Evolutionary conservation across 2,113 vertebrate species (phyloP).

Genomic region (Macaca nemestrina): DNA sequence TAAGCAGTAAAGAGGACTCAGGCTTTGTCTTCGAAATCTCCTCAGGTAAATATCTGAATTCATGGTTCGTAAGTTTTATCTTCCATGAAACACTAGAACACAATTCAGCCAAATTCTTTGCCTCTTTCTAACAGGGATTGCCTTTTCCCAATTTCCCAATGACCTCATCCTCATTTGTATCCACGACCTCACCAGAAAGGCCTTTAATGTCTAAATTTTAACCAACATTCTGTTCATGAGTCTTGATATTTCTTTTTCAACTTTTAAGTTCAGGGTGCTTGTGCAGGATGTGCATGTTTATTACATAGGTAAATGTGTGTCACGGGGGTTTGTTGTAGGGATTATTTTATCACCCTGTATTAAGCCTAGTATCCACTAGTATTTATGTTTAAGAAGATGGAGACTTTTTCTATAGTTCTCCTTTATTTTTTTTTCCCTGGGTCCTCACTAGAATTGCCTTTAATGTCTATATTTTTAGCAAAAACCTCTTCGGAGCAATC

Average conservation of each 20-base stretch:
- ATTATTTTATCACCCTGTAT: no score
- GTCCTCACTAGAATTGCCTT: background rate
- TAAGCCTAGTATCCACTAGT: no score
- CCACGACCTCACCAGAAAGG: background rate
- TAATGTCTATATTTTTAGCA: background rate
- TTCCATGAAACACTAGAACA: background rate
- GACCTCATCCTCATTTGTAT: background rate
- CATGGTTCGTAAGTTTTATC: background rate
- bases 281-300: no score
- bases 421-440: background rate
- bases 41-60: background rate
- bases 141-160: background rate
- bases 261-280: no score
- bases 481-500: background rate
- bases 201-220: background rate
- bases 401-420: background rate
- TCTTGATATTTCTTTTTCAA: background rate
- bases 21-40: background rate
- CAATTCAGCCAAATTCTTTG: background rate
- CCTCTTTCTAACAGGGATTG: background rate
- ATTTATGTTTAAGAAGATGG: background rate
- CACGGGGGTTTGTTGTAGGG: no score
- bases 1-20: background rate
- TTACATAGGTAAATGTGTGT: no score
- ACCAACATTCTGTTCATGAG: background rate